Evolutionary conservation across 1,140 invertebrate genomes (phyloP), one percentile per base, ranked within the genome.

Genomic region (Papilio helenus): DNA sequence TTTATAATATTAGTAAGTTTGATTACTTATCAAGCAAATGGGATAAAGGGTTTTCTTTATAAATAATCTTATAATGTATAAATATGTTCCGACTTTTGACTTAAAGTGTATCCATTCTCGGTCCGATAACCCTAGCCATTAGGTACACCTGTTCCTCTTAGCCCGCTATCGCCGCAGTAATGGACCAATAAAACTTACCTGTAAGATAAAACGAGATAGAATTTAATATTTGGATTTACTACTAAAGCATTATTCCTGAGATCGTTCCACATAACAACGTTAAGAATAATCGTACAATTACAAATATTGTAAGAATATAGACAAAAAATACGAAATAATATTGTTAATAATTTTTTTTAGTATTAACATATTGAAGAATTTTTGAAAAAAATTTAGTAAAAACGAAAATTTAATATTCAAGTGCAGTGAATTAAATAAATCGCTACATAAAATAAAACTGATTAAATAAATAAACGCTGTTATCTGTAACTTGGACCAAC

Each of bases 131-230:
- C 80, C 39, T 61, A 81, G 79, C 84, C 78, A 80, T 85, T 84
- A 82, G 79, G 72, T 39, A 71, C 84, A 86, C 81, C 81, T 86
- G 85, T 76, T 76, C 79, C 80, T 72, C 79, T 77, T 76, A 20
- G 76, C 79, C 76, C 79, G 79, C 76, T 80, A 72, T 83, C 82
- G 79, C 76, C 78, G 72, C 79, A 71, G 51, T 82, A 76, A 73
- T 72, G 76, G 26, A 58, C 77, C 74, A 79, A 83, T 86, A 83
- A 84, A 86, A 85, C 80, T 86, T 83, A 84, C 81, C 82, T 83
- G 82, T 77, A 82, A 85, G 71, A 83, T 80, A 85, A 80, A 77
- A 85, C 39, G 74, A 79, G 71, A 81, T 23, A 74, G 51, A 77
- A 79, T 79, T 81, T 68, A 81, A 81, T 80, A 82, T 79, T 44